Evolutionary conservation across 2,888 invertebrate genomes (phyloP), one percentile per base, ranked within the genome.

Genomic region (Hanleya hanleyi): DNA sequence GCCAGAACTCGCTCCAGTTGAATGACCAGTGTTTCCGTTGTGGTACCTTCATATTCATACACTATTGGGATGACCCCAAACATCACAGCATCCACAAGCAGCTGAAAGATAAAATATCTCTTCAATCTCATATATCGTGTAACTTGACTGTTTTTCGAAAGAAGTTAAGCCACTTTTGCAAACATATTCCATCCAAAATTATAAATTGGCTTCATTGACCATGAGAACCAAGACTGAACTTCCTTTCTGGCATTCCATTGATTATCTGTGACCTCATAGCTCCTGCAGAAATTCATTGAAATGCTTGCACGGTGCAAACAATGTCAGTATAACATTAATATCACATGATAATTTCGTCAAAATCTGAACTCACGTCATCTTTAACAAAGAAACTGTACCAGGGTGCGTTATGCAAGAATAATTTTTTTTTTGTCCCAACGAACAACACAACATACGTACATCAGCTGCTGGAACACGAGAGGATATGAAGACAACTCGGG

Each of bases 1-100:
- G 84, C 82, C 29, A 90, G 78, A 37, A 81, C 77, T 37, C 76
- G 76, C 50, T 88, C 86, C 33, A 89, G 78, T 71, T 79, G 83
- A 62, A 77, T 76, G 49, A 83, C 72, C 36, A 90, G 80, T 1
- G 87, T 83, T 65, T 88, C 83, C 5, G 87, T 73, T 15, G 87
- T 88, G 0, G 89, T 86, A 4, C 87, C 88, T 71, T 90, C 90
- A 80, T 87, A 90, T 70, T 90, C 89, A 76, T 90, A 90, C 33
- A 88, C 86, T 65, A 90, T 85, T 9, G 89, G 88, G 12, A 89
- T 80, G 1, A 89, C 88, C 12, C 88, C 88, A 83, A 88, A 88
- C 70, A 84, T 70, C 3, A 90, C 87, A n/a, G 88, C 88, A 82
- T 89, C 88, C 50, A 86, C 79, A 35, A 90, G 77, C 7, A 90